Conservation (phyloP, 2,888 invertebrate species). For the Theodoxus fluviatilis region DNA sequence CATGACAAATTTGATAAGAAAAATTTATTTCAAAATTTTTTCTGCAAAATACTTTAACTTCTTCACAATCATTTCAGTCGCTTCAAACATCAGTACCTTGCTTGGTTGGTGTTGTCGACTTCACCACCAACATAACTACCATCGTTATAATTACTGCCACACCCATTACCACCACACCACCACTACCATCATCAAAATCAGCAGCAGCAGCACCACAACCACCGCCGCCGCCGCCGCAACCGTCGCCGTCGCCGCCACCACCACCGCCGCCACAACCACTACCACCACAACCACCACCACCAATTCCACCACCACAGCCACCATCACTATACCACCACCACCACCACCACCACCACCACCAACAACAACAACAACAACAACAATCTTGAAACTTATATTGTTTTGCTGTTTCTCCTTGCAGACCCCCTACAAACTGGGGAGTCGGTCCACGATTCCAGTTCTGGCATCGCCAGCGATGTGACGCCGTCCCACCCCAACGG, state of each 20-base stretch:
- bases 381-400: neutral
- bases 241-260: neutral
- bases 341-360: neutral
- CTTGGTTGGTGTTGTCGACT: neutral
- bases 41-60: no score
- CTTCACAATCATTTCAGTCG: no score
- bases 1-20: no score
- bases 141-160: neutral
- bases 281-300: neutral
- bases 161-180: neutral
- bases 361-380: conserved; percentile 1
- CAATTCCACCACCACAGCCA: neutral
- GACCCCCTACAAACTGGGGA: conserved; percentile 36
- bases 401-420: conserved; percentile 21
- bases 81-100: neutral
- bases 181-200: neutral
- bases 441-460: conserved; percentile 60
- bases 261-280: neutral
- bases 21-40: no score
- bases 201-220: neutral
- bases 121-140: neutral
- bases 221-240: neutral
- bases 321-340: neutral
- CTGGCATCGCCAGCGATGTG: conserved; percentile 61
- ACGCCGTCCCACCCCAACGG: conserved; percentile 41